These are phyloP conservation scores for Euwallacea fornicatus DNA, from an alignment of 1,140 invertebrate genomes.

Conservation along the genomic window DNA sequence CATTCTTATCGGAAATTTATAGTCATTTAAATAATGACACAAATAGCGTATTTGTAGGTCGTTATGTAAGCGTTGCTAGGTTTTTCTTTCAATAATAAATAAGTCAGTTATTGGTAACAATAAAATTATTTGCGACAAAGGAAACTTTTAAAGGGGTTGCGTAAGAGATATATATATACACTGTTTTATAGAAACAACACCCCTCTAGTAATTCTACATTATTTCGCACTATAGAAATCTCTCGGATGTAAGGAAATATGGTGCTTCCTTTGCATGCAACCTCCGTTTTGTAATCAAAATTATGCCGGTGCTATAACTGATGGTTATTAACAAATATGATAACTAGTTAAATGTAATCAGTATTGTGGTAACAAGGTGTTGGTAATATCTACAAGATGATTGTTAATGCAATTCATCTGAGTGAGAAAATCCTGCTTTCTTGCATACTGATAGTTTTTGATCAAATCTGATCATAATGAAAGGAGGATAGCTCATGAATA, in stretches of 20 bases:
- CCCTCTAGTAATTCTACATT: neutral
- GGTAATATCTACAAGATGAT: neutral
- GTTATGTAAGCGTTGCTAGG: neutral
- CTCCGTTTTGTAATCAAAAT: neutral
- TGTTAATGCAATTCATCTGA: neutral
- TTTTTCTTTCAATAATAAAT: neutral
- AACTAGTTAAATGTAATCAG: neutral
- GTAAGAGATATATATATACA: neutral
- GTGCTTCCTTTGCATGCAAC: neutral
- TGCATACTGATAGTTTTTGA: neutral
- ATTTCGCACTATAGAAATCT: too few species aligned
- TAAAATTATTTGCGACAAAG: neutral
- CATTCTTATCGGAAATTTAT: neutral
- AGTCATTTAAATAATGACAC: neutral
- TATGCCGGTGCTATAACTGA: neutral
- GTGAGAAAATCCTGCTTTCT: neutral
- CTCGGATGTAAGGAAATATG: neutral
- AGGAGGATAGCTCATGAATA: neutral
- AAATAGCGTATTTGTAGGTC: too few species aligned
- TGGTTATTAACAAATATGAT: neutral
- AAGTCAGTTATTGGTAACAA: neutral
- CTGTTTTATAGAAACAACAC: neutral
- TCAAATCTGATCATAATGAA: neutral
- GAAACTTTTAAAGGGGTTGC: neutral
- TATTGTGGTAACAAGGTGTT: neutral